phyloP scores from a whole-genome alignment of 2,113 vertebrate species.

The Atractosteus spatula region DNA sequence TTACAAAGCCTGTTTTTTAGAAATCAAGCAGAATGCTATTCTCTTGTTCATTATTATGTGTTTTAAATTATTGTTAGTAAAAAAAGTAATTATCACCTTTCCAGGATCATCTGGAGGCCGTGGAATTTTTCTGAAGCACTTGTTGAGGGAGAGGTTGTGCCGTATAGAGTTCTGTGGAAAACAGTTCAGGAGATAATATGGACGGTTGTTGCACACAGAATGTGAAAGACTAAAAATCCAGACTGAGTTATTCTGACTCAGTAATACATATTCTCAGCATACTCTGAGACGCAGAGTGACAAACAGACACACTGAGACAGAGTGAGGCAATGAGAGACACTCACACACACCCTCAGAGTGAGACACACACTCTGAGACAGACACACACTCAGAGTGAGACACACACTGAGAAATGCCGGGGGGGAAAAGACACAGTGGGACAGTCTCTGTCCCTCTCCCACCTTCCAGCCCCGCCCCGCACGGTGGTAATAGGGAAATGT shows the following conservation, averaged over 20 bases:
- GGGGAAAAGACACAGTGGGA: too few species aligned
- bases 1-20: neutral
- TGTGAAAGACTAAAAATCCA: too few species aligned
- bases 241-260: too few species aligned
- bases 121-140: slow-evolving; percentile 96
- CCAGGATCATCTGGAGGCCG: slow-evolving; percentile 91
- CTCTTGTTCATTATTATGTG: neutral
- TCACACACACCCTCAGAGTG: too few species aligned
- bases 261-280: too few species aligned
- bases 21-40: neutral
- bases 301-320: too few species aligned
- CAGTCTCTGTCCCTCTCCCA: slow-evolving; percentile 37
- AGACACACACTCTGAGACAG: too few species aligned
- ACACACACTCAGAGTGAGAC: too few species aligned
- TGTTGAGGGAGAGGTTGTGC: slow-evolving; percentile 94
- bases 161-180: slow-evolving; percentile 89
- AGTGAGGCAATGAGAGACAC: too few species aligned
- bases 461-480: slow-evolving; percentile 94
- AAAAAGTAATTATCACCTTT: slow-evolving; percentile 71
- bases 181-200: slow-evolving; percentile 11
- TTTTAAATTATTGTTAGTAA: neutral
- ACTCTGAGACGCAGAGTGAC: too few species aligned
- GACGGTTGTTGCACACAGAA: too few species aligned
- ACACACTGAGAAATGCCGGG: too few species aligned
- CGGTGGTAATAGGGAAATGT: slow-evolving; percentile 92